Evolutionary conservation across 2,113 vertebrate genomes (phyloP).

Genomic region (Forbesichthys papilliferus): DNA sequence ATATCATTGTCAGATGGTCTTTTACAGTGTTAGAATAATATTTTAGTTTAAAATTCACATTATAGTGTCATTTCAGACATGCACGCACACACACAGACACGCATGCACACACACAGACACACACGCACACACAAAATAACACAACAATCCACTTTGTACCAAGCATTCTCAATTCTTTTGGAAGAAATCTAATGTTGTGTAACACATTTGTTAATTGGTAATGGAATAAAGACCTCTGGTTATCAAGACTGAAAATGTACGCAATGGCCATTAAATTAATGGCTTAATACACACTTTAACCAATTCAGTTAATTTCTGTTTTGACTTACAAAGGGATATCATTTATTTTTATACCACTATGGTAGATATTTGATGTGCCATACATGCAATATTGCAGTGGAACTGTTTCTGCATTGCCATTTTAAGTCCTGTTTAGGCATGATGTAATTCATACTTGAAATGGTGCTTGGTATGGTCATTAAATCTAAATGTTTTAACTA

Average conservation of each 20-base stretch:
- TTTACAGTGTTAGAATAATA: slow-evolving; percentile 8
- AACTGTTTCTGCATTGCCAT: background rate
- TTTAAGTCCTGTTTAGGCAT: too few species aligned
- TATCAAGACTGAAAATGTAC: slow-evolving; percentile 10
- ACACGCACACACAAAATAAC: too few species aligned
- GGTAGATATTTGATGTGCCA: slow-evolving; percentile 18
- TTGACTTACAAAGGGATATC: background rate
- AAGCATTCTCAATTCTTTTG: background rate
- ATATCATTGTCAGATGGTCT: slow-evolving; percentile 6
- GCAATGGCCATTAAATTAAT: slow-evolving; percentile 31
- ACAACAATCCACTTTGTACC: background rate
- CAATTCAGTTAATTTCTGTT: slow-evolving; percentile 31
- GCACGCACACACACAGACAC: too few species aligned
- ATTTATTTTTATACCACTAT: slow-evolving; percentile 35
- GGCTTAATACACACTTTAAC: slow-evolving; percentile 2
- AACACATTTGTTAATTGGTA: slow-evolving; percentile 3
- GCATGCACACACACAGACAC: too few species aligned
- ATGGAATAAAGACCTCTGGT: slow-evolving; percentile 4
- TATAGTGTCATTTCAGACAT: background rate
- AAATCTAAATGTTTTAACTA: too few species aligned
- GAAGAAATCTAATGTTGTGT: background rate
- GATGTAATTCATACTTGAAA: too few species aligned
- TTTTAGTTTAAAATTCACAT: background rate
- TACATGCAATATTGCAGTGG: background rate
- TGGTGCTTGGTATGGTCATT: too few species aligned